Conservation (phyloP, 2,113 vertebrate species). For the Ageneiosus marmoratus region DNA sequence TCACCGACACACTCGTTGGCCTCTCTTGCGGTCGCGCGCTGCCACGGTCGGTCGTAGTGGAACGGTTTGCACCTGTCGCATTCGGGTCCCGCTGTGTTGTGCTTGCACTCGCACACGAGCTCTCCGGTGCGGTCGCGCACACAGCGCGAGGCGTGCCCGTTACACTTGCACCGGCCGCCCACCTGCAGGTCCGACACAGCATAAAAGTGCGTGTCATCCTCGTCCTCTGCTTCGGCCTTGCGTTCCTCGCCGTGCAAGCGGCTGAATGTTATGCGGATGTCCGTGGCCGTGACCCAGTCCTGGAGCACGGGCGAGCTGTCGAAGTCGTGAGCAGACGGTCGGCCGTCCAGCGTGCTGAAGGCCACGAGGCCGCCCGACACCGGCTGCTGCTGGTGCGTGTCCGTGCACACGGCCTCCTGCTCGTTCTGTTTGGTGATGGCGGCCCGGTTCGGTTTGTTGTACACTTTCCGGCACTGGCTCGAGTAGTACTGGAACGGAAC, state of each 20-base stretch:
- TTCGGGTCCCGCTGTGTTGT: constrained; percentile 94
- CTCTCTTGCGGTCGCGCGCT: constrained; percentile 91
- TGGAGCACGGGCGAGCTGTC: constrained; percentile 97
- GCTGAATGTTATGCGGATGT: constrained; percentile 91
- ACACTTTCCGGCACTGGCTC: constrained; percentile 94
- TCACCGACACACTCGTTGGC: constrained; percentile 99
- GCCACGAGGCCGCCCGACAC: constrained; percentile 94
- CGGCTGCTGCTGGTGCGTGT: constrained; percentile 93
- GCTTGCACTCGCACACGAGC: constrained; percentile 94
- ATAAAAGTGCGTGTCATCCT: constrained; percentile 95
- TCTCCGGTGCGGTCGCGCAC: constrained; percentile 90
- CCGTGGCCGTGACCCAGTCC: constrained; percentile 99
- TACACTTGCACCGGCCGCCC: constrained; percentile 96
- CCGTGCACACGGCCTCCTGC: constrained; percentile 97
- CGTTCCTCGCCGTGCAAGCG: constrained; percentile 92
- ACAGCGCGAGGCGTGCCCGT: constrained; percentile 94
- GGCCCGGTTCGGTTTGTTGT: constrained; percentile 88
- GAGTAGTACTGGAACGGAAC: constrained; percentile 98
- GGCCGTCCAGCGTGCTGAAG: constrained; percentile 97
- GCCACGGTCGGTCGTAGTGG: constrained; percentile 98
- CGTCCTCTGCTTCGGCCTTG: constrained; percentile 93
- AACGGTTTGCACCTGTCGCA: constrained; percentile 98
- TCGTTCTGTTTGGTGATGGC: constrained; percentile 97
- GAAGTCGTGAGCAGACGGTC: constrained; percentile 97
- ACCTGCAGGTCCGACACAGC: constrained; percentile 96